Evolutionary conservation across 2,113 vertebrate species (phyloP), one percentile per base, ranked within the genome.

Genomic region (Stomatorhinus ivindoensis): DNA sequence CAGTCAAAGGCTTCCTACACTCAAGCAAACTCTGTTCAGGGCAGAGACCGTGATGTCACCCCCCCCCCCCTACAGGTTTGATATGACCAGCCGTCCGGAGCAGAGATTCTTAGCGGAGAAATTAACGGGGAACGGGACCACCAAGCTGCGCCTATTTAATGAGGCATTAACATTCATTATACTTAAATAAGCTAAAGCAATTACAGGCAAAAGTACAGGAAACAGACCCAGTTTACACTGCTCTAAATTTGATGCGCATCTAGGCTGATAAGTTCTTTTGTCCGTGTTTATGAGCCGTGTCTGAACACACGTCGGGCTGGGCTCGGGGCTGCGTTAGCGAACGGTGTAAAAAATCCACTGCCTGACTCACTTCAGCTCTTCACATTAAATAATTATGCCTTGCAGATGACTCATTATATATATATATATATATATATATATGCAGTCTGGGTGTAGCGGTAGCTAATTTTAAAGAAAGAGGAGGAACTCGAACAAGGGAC

Each of bases 251-350:
- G 96, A 96, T 96, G 96, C 96, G 94, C 96, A 96, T 96, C 96
- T 96, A 96, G 95, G 95, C 95, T 96, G 96, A 96, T 96, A 95
- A 96, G 94, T 95, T 95, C 95, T 94, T 96, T 96, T 96, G 95
- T 96, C 95, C 88, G 92, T 96, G 95, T 96, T 95, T 96, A 96
- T 96, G 95, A 94, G 96, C 95, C 95, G 96, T 96, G 95, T 95
- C 95, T 95, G 95, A 96, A 96, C 95, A 96, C 95, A 95, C 96
- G 95, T 94, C 94, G 94, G 93, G 94, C 95, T 96, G 95, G 94
- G 94, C 96, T 96, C 92, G 94, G 93, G 96, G 96, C 95, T 94
- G 92, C 92, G 90, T 88, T 91, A 94, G 91, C 93, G 91, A 92
- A 91, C 91, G 92, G 90, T 92, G 90, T 93, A 94, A 95, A 95